Percentiles rank a stretch among this genome's conserved stretches.
Conservation (phyloP, 2,113 vertebrate genomes). For the Helogale parvula region DNA sequence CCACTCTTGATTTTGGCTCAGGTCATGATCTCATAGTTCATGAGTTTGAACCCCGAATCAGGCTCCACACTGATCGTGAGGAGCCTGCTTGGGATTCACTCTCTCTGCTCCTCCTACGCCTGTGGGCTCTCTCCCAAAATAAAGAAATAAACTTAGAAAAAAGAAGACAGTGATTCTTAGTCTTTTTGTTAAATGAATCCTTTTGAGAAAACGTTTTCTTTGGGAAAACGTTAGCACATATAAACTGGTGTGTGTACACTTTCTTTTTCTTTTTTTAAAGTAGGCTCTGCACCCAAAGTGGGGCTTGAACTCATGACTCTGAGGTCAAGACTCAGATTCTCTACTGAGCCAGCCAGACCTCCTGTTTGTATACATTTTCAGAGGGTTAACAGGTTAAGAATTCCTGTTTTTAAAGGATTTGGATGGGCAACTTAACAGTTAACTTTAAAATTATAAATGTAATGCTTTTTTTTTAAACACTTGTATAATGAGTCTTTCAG, state of each 20-base stretch:
- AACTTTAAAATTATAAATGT: neutral
- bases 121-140: too few relatives aligned
- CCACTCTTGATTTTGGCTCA: too few relatives aligned
- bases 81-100: too few relatives aligned
- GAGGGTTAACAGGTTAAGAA: neutral
- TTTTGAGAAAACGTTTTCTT: slow-evolving; percentile 16
- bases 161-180: neutral
- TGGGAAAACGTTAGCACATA: neutral
- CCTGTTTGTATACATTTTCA: neutral
- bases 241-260: neutral
- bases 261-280: neutral
- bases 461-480: neutral
- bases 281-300: too few relatives aligned
- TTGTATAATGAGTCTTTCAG: neutral
- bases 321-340: too few relatives aligned
- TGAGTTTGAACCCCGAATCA: too few relatives aligned
- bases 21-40: too few relatives aligned
- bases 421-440: neutral
- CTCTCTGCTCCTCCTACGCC: too few relatives aligned
- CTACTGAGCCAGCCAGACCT: too few relatives aligned
- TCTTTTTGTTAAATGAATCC: neutral
- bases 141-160: too few relatives aligned
- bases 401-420: neutral
- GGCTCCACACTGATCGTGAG: too few relatives aligned
- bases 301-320: too few relatives aligned